Conservation (phyloP, 2,888 invertebrate species). For the Perithous albicinctus region DNA sequence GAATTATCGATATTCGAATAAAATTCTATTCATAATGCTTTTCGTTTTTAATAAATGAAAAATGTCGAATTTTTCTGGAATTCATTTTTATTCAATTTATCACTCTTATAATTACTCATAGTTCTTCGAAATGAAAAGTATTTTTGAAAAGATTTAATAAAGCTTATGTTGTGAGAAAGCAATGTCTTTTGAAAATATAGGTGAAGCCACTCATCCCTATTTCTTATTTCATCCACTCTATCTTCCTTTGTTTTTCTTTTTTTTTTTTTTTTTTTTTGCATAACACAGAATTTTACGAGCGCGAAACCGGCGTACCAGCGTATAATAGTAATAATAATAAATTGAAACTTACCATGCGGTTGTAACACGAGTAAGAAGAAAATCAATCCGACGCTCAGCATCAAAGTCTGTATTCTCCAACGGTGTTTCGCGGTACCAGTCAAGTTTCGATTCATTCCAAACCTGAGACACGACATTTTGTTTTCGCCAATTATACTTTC, state of each 20-base stretch:
- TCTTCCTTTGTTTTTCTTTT: too few species aligned
- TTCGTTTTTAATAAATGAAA: too few species aligned
- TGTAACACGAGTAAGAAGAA: constrained; percentile 80
- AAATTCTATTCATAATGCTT: too few species aligned
- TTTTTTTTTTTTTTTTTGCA: neutral
- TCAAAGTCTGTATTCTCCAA: constrained; percentile 75
- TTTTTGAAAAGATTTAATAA: too few species aligned
- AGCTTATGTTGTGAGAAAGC: too few species aligned
- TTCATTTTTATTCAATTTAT: too few species aligned
- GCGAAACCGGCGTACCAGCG: neutral
- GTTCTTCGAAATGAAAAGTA: too few species aligned
- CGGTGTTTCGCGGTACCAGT: constrained; percentile 61
- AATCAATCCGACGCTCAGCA: constrained; percentile 76
- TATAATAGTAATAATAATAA: neutral
- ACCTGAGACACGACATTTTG: constrained; percentile 65
- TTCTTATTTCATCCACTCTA: neutral
- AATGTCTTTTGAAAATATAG: neutral
- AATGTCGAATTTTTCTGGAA: too few species aligned
- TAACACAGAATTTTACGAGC: neutral
- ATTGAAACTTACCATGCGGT: constrained; percentile 80
- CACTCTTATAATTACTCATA: too few species aligned
- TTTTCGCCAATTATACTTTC: constrained; percentile 23
- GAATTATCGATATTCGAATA: too few species aligned
- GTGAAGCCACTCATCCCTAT: neutral
- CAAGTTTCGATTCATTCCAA: constrained; percentile 62